These are phyloP conservation scores for Crotalus helleri DNA, from an alignment of 2,113 vertebrate species.

Conservation along the genomic window DNA sequence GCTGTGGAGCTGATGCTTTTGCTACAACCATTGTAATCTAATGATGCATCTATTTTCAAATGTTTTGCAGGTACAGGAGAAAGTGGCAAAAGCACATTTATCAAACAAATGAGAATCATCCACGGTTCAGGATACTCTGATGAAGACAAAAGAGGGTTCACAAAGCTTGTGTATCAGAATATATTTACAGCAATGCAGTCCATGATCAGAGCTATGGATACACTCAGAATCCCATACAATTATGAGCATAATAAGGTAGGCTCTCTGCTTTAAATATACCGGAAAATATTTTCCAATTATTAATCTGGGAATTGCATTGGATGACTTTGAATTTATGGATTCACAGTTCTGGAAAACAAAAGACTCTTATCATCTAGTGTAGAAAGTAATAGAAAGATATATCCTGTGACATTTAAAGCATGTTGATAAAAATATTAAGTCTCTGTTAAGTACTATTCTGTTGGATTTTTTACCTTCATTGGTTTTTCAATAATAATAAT, in stretches of 20 bases:
- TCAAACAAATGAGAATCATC: slow-evolving; percentile 96
- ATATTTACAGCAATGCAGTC: slow-evolving; percentile 96
- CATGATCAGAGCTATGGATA: slow-evolving; percentile 93
- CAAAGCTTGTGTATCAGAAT: slow-evolving; percentile 93
- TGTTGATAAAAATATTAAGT: background rate
- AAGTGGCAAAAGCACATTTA: slow-evolving; percentile 84
- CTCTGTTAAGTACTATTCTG: background rate
- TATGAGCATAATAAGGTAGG: slow-evolving; percentile 88
- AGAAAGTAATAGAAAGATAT: background rate
- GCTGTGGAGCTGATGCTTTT: fast-evolving
- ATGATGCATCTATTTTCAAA: slow-evolving; percentile 41
- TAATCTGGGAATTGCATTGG: background rate
- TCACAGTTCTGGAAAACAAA: background rate
- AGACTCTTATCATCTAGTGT: background rate
- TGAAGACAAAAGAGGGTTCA: slow-evolving; percentile 92
- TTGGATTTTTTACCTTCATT: background rate
- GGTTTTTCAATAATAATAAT: background rate
- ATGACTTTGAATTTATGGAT: background rate
- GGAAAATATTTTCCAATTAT: background rate
- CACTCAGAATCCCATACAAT: slow-evolving; percentile 90
- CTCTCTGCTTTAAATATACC: slow-evolving; percentile 16
- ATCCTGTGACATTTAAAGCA: background rate
- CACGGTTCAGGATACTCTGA: slow-evolving; percentile 95
- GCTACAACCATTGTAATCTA: slow-evolving; percentile 23
- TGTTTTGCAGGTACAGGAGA: slow-evolving; percentile 79